Conservation (phyloP, 2,888 invertebrate genomes). For the Tinea semifulvella region DNA sequence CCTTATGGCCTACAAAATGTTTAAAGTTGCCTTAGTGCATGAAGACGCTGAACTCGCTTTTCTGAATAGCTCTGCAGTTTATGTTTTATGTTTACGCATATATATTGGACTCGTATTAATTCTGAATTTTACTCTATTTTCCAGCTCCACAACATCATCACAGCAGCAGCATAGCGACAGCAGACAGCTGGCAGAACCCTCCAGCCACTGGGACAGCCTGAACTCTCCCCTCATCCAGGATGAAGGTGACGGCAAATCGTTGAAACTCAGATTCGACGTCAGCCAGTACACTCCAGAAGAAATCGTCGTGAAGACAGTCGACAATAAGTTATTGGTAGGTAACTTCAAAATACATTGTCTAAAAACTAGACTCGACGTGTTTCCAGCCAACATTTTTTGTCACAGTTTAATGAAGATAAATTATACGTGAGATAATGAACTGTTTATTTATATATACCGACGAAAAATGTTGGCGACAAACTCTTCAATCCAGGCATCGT, state of each 20-base stretch:
- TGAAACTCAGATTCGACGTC: conserved; percentile 96
- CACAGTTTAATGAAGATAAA: conserved; percentile 37
- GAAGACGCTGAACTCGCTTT: no score
- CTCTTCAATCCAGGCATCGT: conserved; percentile 32
- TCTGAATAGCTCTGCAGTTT: no score
- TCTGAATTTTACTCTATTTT: no score
- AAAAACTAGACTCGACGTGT: conserved; percentile 15
- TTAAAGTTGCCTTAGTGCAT: no score
- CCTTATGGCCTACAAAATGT: no score
- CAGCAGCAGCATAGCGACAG: conserved; percentile 65
- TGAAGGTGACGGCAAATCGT: conserved; percentile 91
- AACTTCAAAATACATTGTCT: no score
- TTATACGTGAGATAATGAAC: conserved; percentile 31
- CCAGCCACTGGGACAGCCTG: conserved; percentile 83
- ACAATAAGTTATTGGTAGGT: conserved; percentile 93
- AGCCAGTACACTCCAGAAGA: conserved; percentile 97
- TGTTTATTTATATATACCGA: conserved; percentile 28
- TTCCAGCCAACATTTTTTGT: conserved; percentile 21
- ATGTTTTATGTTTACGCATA: no score
- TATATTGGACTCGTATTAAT: no score
- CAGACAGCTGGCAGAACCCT: conserved; percentile 67
- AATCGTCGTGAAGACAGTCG: conserved; percentile 97
- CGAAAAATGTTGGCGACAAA: conserved; percentile 30
- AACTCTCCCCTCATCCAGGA: conserved; percentile 95
- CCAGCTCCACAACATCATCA: conserved; percentile 72